Base-by-base conservation (phyloP, 1,140 invertebrate species). In the Cardiocondyla obscurior region DNA sequence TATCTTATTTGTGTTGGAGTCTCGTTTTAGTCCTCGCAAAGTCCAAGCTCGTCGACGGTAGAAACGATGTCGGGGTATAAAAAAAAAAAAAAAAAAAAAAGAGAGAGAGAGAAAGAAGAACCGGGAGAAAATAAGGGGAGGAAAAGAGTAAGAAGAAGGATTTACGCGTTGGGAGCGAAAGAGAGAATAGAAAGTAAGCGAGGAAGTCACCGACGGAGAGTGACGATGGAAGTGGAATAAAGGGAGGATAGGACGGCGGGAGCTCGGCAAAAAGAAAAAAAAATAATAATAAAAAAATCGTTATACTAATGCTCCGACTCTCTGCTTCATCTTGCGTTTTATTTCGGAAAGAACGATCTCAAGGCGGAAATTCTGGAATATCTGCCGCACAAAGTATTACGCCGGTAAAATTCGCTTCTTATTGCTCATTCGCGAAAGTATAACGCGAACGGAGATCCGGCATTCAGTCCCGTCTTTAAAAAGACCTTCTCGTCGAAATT, bases 1-100 rank as follows among this genome's bases (percentile, higher is more conserved):
- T 94, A 94, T 94, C 92, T 94, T 93, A 93, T 94, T 94, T 94
- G 92, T 87, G 91, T 86, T 84, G 91, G 42, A 90, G 85, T 90
- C 89, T 89, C 85, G 77, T 85, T 83, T 88, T 65, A 79, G 87
- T 77, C 51, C 79, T 39, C 81, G 28, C 60, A 83, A 88, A 82
- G 86, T 90, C 87, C 83, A 73, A 85, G 81, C 55, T 69, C 33
- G 36, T 72, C 46, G 64, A 83, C 57, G 51, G 46, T 70, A 44
- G 83, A 64, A 85, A 74, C 44, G 83, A 79, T 51, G 72, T 62
- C 58, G 28, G 19, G 7, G 53, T 33, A 39, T n/a, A n/a, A n/a
- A n/a, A n/a, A n/a, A n/a, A n/a, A n/a, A 73, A 19, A 58, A 39
- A 77, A 82, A 73, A 64, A 39, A 53, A 16, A 76, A 49, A 36